These are phyloP conservation scores for Burhinus bistriatus DNA, from an alignment of 2,113 vertebrate species.

Conservation along the genomic window DNA sequence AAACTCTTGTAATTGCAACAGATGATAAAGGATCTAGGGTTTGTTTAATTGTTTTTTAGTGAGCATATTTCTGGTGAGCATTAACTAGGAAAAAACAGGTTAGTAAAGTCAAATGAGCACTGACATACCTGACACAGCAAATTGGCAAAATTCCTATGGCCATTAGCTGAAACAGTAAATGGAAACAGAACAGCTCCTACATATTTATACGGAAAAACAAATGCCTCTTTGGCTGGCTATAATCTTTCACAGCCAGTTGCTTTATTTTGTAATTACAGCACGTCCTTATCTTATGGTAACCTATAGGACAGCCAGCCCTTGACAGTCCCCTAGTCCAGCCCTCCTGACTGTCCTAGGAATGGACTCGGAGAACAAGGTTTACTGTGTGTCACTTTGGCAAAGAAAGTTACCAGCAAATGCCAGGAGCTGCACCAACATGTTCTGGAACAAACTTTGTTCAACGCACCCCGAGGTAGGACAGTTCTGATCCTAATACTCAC, in stretches of 20 bases:
- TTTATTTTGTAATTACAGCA: background rate
- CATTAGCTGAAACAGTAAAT: conserved; percentile 20
- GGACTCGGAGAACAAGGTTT: background rate
- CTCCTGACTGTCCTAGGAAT: background rate
- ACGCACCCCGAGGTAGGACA: rapidly evolving
- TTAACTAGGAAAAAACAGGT: background rate
- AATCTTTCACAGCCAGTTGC: conserved; percentile 20
- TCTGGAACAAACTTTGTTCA: background rate
- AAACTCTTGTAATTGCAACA: background rate
- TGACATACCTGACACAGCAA: conserved; percentile 29
- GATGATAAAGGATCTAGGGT: background rate
- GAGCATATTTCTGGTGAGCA: background rate
- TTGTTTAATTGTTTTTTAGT: background rate
- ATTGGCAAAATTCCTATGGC: background rate
- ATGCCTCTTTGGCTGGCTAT: background rate
- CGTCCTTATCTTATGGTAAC: background rate
- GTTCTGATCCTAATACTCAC: background rate
- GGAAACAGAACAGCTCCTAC: conserved; percentile 11
- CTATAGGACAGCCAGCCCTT: background rate
- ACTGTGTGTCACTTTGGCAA: background rate
- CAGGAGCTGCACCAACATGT: background rate
- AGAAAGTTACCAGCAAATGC: background rate
- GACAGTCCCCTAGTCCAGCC: background rate
- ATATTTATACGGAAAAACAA: conserved; percentile 25
- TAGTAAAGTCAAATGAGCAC: background rate